Evolutionary conservation across 2,113 vertebrate genomes (phyloP), one percentile per base, ranked within the genome.

Genomic region (Daubentonia madagascariensis): DNA sequence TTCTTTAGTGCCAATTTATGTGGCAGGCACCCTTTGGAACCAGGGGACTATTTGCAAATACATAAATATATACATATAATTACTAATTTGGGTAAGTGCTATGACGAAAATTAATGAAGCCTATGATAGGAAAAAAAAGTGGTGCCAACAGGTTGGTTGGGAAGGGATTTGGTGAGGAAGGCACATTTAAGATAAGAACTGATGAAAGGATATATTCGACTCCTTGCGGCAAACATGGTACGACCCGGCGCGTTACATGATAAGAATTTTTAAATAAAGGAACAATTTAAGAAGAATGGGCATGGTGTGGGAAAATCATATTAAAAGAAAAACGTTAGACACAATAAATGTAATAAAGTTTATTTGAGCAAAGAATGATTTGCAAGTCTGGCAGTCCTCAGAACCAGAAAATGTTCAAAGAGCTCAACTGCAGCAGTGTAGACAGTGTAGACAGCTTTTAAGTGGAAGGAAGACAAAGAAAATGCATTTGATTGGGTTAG

Each of bases 111-210:
- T 54, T 28, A 91, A 37, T 76, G 40, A 40, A 81, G 2, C 11
- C n/a, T 25, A 14, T 35, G 7, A 37, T 37, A 93, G 4, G 25
- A 68, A 92, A 45, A 28, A 89, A 73, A 59, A 75, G 50, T 25
- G 40, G 3, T 10, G 11, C 40, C 32, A 32, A n/a, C 7, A 76
- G 20, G 37, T 16, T 32, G 1, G 2, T 10, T 52, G 17, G 11
- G 2, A 72, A 83, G 78, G 20, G 25, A 30, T 28, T 48, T 25
- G 22, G 32, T 52, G 17, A 70, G 23, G 6, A 96, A 76, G 10
- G 83, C 54, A 86, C 37, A 50, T 48, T 96, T 80, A 75, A 67
- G 35, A 35, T 40, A 75, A 81, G 30, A 81, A 59, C 6, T 32
- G 12, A 63, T 40, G 43, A 73, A 48, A 43, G 13, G 8, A 13